Percentiles rank a stretch among this genome's conserved stretches.
These are phyloP conservation scores for Chaetodon auriga DNA, from an alignment of 2,113 vertebrate species.

Conservation along the genomic window DNA sequence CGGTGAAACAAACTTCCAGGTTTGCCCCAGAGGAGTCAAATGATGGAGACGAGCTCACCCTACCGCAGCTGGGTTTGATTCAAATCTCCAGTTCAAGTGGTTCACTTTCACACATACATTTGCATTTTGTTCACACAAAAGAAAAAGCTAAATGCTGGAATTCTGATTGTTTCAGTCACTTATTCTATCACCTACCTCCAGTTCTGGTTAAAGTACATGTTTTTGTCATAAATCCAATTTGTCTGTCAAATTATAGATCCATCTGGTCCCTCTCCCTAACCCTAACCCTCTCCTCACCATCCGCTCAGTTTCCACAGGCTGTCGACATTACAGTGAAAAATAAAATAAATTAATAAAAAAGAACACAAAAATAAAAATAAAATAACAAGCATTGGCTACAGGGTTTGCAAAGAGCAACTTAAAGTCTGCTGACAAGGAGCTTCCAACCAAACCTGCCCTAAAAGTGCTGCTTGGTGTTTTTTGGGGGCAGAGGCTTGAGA, in stretches of 20 bases:
- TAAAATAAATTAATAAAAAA: background rate
- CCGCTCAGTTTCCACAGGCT: slow-evolving; percentile 2
- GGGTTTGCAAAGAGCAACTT: slow-evolving; percentile 35
- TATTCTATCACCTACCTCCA: background rate
- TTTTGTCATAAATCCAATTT: background rate
- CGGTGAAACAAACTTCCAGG: slow-evolving; percentile 36
- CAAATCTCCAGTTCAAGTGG: slow-evolving; percentile 9
- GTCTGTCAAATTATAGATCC: slow-evolving; percentile 1
- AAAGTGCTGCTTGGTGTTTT: slow-evolving; percentile 66
- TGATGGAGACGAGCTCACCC: slow-evolving; percentile 25
- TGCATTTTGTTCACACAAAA: background rate
- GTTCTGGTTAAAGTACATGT: background rate
- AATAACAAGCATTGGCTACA: slow-evolving; percentile 18
- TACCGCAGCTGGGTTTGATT: background rate
- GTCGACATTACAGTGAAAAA: background rate
- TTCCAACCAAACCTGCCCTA: slow-evolving; percentile 45
- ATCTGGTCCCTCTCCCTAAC: no score
- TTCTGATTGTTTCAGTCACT: background rate
- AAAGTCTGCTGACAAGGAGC: slow-evolving; percentile 64
- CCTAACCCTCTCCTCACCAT: slow-evolving; percentile 11
- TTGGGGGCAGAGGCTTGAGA: slow-evolving; percentile 14
- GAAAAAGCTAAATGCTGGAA: background rate
- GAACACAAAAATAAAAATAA: background rate
- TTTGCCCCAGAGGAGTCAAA: slow-evolving; percentile 6
- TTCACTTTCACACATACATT: background rate